A percentile compares a stretch with the other conserved stretches of the same genome.
Evolutionary conservation across 2,888 invertebrate genomes (phyloP).

Genomic region (Sialis fuliginosa): DNA sequence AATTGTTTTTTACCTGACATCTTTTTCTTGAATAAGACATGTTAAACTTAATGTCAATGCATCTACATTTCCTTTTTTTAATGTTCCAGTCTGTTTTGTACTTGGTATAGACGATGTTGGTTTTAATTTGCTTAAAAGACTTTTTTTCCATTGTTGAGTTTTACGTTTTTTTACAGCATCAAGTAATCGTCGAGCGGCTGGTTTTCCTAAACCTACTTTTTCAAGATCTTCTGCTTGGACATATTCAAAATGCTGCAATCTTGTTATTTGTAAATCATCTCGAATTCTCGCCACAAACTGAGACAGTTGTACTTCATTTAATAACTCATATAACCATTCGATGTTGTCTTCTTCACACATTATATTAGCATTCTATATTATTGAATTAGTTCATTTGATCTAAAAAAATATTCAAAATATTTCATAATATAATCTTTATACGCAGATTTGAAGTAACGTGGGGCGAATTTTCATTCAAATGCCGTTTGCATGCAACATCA

Average conservation of each 20-base stretch:
- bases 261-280: constrained; percentile 80
- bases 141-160: constrained; percentile 62
- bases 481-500: no score
- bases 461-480: no score
- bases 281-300: constrained; percentile 79
- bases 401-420: no score
- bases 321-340: constrained; percentile 70
- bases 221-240: constrained; percentile 91
- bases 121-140: constrained; percentile 65
- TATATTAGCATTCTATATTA: no score
- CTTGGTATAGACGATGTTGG: constrained; percentile 22
- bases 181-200: constrained; percentile 74
- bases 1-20: constrained; percentile 36
- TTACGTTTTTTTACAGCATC: constrained; percentile 85
- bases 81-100: constrained; percentile 15
- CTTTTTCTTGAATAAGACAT: constrained; percentile 71
- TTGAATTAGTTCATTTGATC: no score
- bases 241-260: constrained; percentile 90
- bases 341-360: constrained; percentile 29
- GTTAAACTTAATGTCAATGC: constrained; percentile 34
- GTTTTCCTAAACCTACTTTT: constrained; percentile 85
- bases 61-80: constrained; percentile 28
- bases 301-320: constrained; percentile 78
- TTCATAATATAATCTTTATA: no score
- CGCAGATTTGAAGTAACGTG: no score